Evolutionary conservation across 2,797 vertebrate species (phyloP), one percentile per base, ranked within the genome.

Genomic region (Poeciliopsis infans): DNA sequence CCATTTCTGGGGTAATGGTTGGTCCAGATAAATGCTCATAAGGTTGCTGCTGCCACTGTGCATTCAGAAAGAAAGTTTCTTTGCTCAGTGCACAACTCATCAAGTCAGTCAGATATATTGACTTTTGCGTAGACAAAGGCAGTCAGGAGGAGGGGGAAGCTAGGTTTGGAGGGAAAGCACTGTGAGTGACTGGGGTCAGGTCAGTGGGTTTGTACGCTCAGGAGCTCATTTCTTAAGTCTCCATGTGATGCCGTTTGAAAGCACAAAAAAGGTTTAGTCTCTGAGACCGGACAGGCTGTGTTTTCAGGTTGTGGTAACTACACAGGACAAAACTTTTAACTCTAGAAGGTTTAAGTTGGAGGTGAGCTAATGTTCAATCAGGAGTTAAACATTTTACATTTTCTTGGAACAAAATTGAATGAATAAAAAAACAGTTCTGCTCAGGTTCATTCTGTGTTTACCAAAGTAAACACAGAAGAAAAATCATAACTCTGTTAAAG

Each of bases 11-110:
- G 95, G 93, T 97, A 96, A 97, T 97, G 96, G 96, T 97, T 95
- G 94, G 94, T 97, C 95, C 96, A 97, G 96, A 97, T 97, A 90
- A 90, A 92, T 87, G 84, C 95, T 96, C 95, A 28, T 16, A 70
- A 70, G 95, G 96, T 97, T 91, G 85, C 96, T 95, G 96, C 97
- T 94, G 94, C 93, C 93, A 97, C 95, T 81, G 79, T 87, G 89
- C 81, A 86, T 91, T 94, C 91, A 93, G 95, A 97, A 96, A 95
- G 93, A 95, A 95, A 94, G 95, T 94, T 94, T 96, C 95, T 95
- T 96, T 96, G 92, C 94, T 91, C 85, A 80, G 87, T 82, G 82
- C 87, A 85, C 92, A 95, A 87, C 95, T 96, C 93, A 92, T 96
- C 92, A 94, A 94, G 91, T 94, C 92, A 92, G 94, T 94, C 92